phyloP scores from a whole-genome alignment of 2,797 vertebrate genomes.

The Chanos chanos region DNA sequence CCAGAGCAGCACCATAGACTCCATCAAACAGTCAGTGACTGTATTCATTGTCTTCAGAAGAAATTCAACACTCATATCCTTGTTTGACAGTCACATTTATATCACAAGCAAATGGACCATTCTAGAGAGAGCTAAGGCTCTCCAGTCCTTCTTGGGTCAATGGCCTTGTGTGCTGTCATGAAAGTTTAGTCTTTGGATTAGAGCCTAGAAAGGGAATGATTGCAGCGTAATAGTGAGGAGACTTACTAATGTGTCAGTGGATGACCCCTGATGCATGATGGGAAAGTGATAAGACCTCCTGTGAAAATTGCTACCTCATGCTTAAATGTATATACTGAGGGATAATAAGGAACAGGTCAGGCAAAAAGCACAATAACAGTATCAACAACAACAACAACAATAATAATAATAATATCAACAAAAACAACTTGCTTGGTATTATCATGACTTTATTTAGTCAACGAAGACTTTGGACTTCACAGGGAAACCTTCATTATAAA shows the following conservation, averaged over 20 bases:
- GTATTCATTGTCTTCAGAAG: too few species aligned
- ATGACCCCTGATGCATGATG: neutral
- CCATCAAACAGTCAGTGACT: too few species aligned
- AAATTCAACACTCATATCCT: neutral
- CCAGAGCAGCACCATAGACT: too few species aligned
- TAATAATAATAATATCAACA: neutral
- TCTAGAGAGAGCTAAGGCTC: neutral
- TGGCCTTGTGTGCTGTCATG: neutral
- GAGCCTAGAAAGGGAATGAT: neutral
- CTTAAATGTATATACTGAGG: conserved; percentile 33
- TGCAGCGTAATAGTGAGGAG: neutral
- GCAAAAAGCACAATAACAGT: conserved; percentile 27
- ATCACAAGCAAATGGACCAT: neutral
- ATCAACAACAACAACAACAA: conserved; percentile 37
- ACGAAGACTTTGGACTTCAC: too few species aligned
- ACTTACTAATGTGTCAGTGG: neutral
- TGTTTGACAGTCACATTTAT: neutral
- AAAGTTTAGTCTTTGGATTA: neutral
- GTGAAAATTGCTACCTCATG: conserved; percentile 45
- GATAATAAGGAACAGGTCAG: conserved; percentile 41
- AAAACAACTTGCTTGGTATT: too few species aligned
- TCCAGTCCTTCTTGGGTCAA: neutral
- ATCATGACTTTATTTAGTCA: too few species aligned
- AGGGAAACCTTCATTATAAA: too few species aligned
- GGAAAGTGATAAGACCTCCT: conserved; percentile 11